These are phyloP conservation scores for Hippasteria phrygiana DNA, from an alignment of 53 echinoderm and acorn worm species.

Conservation along the genomic window DNA sequence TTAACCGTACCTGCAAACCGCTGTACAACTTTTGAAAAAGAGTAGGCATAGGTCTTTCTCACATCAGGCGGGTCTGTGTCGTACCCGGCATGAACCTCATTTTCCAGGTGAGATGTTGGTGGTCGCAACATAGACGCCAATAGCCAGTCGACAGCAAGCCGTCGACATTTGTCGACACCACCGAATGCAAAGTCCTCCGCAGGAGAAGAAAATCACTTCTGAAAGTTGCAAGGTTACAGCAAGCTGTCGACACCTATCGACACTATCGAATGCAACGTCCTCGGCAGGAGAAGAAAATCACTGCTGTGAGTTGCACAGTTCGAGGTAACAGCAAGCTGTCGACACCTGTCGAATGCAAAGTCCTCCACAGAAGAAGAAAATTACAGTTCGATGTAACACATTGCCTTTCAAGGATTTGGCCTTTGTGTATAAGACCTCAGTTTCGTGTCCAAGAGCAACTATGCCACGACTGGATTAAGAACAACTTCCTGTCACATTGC, in stretches of 20 bases:
- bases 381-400: too few species aligned
- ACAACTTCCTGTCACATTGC: too few species aligned
- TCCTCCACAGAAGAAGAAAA: background rate
- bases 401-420: too few species aligned
- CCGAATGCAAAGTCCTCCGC: too few species aligned
- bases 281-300: too few species aligned
- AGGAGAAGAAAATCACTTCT: background rate
- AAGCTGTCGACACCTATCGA: background rate
- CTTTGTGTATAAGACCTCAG: too few species aligned
- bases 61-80: background rate
- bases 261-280: too few species aligned
- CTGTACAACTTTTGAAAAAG: background rate
- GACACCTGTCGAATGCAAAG: background rate
- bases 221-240: background rate
- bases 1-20: background rate
- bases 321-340: background rate
- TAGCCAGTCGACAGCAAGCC: background rate
- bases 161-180: background rate
- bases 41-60: background rate
- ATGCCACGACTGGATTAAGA: too few species aligned
- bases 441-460: too few species aligned
- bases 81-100: background rate
- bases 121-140: background rate
- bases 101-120: background rate
- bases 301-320: too few species aligned